Evolutionary conservation across 2,888 invertebrate species (phyloP).

Genomic region (Steinernema hermaphroditum): DNA sequence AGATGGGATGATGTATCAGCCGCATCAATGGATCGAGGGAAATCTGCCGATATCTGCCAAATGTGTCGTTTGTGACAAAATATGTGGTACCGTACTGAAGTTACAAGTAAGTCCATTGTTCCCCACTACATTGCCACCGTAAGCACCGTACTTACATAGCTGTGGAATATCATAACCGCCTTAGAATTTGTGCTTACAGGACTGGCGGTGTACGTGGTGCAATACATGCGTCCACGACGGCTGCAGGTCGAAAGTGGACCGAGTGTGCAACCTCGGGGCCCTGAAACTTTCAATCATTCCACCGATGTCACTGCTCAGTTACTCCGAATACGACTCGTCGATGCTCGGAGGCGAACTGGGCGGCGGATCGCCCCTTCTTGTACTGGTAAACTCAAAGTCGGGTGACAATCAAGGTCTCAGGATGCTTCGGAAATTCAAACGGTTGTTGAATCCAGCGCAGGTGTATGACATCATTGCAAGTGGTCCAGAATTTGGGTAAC

Average conservation of each 20-base stretch:
- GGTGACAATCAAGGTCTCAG: slow-evolving; percentile 97
- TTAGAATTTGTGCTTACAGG: slow-evolving; percentile 73
- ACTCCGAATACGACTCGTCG: slow-evolving; percentile 29
- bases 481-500: slow-evolving; percentile 80
- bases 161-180: neutral
- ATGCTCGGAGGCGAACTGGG: slow-evolving; percentile 42
- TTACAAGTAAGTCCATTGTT: slow-evolving; percentile 35
- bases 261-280: slow-evolving; percentile 83
- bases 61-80: slow-evolving; percentile 89
- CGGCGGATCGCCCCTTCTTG: slow-evolving; percentile 76
- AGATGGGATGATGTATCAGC: slow-evolving; percentile 69
- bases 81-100: slow-evolving; percentile 83
- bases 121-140: neutral
- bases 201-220: slow-evolving; percentile 96
- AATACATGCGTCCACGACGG: slow-evolving; percentile 74
- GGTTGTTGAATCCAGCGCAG: slow-evolving; percentile 92
- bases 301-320: slow-evolving; percentile 77
- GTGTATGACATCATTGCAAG: slow-evolving; percentile 92
- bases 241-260: slow-evolving; percentile 73
- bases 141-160: neutral
- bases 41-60: slow-evolving; percentile 91
- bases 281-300: slow-evolving; percentile 89
- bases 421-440: slow-evolving; percentile 89
- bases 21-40: slow-evolving; percentile 97
- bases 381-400: slow-evolving; percentile 95